phyloP scores from a whole-genome alignment of 1,140 invertebrate species.

The Trachymyrmex septentrionalis region DNA sequence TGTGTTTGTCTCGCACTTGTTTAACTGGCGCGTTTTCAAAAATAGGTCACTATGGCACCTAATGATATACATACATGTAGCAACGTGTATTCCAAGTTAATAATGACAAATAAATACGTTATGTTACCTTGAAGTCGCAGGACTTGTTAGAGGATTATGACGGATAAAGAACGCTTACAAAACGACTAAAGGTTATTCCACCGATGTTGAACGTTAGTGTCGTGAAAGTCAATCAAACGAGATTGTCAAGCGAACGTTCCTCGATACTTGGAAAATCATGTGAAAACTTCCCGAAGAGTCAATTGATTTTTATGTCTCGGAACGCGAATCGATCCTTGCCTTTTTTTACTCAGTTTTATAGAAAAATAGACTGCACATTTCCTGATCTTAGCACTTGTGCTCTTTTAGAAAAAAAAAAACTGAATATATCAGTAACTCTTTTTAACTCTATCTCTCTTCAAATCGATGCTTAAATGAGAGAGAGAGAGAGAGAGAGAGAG shows the following conservation, averaged over 20 bases:
- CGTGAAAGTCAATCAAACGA: neutral
- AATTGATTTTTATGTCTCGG: neutral
- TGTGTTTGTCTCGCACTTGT: constrained; percentile 7
- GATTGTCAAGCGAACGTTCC: neutral
- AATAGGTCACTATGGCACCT: constrained; percentile 53
- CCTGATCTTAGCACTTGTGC: no score
- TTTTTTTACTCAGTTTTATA: neutral
- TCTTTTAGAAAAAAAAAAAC: no score
- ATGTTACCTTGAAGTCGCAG: neutral
- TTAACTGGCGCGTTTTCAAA: constrained; percentile 48
- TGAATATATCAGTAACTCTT: no score
- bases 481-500: no score
- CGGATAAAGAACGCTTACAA: neutral
- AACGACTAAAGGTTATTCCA: neutral
- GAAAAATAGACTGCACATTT: no score
- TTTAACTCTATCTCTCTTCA: no score
- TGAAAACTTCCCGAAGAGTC: neutral
- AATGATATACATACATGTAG: neutral
- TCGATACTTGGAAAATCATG: neutral
- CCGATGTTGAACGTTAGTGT: neutral
- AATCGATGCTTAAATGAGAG: no score
- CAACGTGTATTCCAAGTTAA: neutral
- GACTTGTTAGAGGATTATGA: neutral
- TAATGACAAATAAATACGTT: constrained; percentile 6
- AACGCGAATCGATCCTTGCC: neutral